Evolutionary conservation across 2,113 vertebrate species (phyloP).

Genomic region (Poeciliopsis prolifica): DNA sequence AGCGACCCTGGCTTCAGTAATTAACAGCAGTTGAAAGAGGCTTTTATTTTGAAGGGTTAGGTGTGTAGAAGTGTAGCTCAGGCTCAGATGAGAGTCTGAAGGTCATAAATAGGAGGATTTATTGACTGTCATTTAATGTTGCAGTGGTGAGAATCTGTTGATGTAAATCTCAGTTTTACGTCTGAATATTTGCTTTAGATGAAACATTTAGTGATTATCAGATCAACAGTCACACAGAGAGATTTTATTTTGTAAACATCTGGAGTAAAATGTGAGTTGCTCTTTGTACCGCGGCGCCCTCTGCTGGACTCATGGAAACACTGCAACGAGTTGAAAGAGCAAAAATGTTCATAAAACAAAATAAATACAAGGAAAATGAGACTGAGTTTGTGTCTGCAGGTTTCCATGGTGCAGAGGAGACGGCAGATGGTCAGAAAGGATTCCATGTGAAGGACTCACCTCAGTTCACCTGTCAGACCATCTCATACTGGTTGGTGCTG

Average conservation of each 20-base stretch:
- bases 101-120: no score
- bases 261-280: background rate
- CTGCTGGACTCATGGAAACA: background rate
- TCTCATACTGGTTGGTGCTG: constrained; percentile 96
- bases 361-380: constrained; percentile 9
- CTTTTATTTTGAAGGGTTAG: background rate
- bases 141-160: no score
- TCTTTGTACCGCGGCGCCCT: background rate
- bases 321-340: background rate
- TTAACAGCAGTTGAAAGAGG: background rate
- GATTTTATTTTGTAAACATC: background rate
- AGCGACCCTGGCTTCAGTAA: no score
- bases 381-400: background rate
- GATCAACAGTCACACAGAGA: background rate
- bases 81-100: background rate
- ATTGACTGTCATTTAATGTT: no score
- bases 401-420: no score
- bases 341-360: background rate
- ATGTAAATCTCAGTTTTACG: no score
- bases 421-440: no score
- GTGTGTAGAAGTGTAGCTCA: background rate
- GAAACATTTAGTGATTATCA: background rate
- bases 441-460: background rate
- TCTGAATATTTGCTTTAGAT: no score
- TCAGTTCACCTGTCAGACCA: constrained; percentile 84